A percentile compares a stretch with the other conserved stretches of the same genome.
These are phyloP conservation scores for Lepus oiostolus DNA, from an alignment of 2,797 vertebrate species.

Conservation along the genomic window DNA sequence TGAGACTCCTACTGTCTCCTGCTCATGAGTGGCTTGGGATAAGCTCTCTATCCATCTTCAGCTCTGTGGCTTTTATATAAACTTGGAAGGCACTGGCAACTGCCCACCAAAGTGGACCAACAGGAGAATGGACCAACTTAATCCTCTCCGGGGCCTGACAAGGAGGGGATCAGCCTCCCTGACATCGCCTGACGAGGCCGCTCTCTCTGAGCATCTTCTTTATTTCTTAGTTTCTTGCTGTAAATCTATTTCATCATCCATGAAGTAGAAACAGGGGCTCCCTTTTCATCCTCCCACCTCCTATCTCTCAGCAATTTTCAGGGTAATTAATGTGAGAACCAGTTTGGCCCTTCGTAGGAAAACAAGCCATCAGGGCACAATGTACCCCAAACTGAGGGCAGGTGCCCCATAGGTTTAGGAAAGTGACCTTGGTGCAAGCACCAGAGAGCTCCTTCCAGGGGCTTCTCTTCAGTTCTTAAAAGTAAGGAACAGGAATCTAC, in stretches of 20 bases:
- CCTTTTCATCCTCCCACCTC: not conserved
- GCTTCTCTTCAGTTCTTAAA: not conserved
- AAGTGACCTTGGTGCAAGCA: not conserved
- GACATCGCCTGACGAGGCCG: too few relatives aligned
- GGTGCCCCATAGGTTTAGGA: not conserved
- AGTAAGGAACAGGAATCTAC: not conserved
- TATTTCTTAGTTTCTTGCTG: not conserved
- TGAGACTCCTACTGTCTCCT: not conserved
- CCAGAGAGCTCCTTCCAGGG: not conserved
- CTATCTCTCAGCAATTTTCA: conserved; percentile 14
- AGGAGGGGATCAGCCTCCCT: not conserved
- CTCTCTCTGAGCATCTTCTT: not conserved
- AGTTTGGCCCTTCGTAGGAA: conserved; percentile 21
- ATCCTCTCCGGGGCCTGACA: not conserved
- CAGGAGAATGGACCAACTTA: not conserved
- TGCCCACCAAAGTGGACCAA: not conserved
- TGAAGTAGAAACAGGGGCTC: not conserved
- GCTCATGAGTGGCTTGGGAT: not conserved
- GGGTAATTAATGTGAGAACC: not conserved
- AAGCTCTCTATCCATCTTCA: not conserved
- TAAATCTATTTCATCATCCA: not conserved
- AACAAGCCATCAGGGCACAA: not conserved
- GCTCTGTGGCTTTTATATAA: not conserved
- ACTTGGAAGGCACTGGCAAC: not conserved
- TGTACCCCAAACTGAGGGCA: not conserved